phyloP scores from a whole-genome alignment of 2,113 vertebrate species.

The Antechinus flavipes region DNA sequence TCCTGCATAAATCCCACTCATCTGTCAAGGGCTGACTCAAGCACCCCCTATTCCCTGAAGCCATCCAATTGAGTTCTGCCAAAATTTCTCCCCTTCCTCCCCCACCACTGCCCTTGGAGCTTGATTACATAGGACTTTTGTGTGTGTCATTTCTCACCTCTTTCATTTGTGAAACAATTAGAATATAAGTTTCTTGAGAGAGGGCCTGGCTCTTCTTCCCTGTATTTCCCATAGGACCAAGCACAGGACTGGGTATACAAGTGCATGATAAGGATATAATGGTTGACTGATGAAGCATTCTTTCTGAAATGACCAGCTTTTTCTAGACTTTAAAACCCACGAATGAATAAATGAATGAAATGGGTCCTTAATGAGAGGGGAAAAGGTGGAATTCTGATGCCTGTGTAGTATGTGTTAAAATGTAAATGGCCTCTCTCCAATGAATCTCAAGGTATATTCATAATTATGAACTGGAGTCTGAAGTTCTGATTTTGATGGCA shows the following conservation, averaged over 20 bases:
- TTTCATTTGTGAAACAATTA: background rate
- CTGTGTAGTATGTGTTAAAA: background rate
- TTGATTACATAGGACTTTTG: background rate
- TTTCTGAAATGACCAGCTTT: constrained; percentile 43
- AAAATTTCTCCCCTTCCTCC: background rate
- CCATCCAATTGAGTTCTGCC: background rate
- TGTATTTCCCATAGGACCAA: background rate
- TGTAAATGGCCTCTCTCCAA: constrained; percentile 8
- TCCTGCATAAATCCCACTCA: background rate
- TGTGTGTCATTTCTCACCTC: background rate
- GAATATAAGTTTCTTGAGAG: background rate
- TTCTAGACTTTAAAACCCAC: constrained; percentile 8
- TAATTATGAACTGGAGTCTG: constrained; percentile 72
- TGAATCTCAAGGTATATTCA: constrained; percentile 47
- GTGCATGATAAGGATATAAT: background rate
- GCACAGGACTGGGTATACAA: background rate
- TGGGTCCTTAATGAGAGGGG: background rate
- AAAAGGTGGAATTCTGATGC: background rate
- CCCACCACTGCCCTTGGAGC: background rate
- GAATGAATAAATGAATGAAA: constrained; percentile 1
- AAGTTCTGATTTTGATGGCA: constrained; percentile 85
- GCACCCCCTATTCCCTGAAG: background rate
- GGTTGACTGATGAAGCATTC: background rate
- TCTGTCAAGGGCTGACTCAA: background rate
- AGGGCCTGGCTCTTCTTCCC: background rate